Evolutionary conservation across 2,888 invertebrate species (phyloP).

Genomic region (Hirtodrosophila alboralis): DNA sequence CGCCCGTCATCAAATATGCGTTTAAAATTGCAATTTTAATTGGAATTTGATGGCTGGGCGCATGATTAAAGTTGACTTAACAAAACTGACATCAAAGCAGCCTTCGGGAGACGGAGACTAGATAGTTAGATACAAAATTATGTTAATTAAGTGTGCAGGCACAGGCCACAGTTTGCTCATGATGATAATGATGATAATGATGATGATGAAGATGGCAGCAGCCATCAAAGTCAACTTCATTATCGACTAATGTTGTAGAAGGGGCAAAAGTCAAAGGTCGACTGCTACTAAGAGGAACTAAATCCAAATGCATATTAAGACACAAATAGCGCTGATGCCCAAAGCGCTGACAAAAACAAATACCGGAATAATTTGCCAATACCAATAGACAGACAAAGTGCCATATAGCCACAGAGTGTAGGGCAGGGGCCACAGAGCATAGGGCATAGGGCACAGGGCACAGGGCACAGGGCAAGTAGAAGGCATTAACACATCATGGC

Average conservation of each 20-base stretch:
- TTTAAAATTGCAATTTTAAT: conserved; percentile 69
- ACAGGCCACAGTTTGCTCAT: conserved; percentile 47
- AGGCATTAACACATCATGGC: conserved; percentile 78
- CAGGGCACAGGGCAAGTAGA: conserved; percentile 36
- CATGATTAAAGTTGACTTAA: conserved; percentile 66
- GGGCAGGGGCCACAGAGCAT: conserved; percentile 19
- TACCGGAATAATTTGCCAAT: conserved; percentile 73
- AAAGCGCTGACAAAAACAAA: conserved; percentile 70
- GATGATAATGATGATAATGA: conserved; percentile 59
- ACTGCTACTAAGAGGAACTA: conserved; percentile 47
- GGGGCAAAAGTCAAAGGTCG: conserved; percentile 25
- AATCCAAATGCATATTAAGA: conserved; percentile 70
- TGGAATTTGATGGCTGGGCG: conserved; percentile 63
- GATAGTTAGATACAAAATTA: conserved; percentile 46
- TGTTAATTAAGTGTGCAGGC: conserved; percentile 58
- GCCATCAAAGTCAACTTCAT: conserved; percentile 57
- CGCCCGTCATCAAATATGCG: conserved; percentile 37
- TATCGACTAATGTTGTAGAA: conserved; percentile 62
- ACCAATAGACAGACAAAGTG: conserved; percentile 29
- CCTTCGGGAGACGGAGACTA: neutral
- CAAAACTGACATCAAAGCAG: conserved; percentile 38
- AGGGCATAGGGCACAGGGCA: conserved; percentile 8
- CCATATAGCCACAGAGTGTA: conserved; percentile 5
- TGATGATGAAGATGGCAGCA: conserved; percentile 10
- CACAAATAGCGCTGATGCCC: conserved; percentile 32